Base-by-base conservation (phyloP, 2,113 vertebrate species). In the Neogale vison region DNA sequence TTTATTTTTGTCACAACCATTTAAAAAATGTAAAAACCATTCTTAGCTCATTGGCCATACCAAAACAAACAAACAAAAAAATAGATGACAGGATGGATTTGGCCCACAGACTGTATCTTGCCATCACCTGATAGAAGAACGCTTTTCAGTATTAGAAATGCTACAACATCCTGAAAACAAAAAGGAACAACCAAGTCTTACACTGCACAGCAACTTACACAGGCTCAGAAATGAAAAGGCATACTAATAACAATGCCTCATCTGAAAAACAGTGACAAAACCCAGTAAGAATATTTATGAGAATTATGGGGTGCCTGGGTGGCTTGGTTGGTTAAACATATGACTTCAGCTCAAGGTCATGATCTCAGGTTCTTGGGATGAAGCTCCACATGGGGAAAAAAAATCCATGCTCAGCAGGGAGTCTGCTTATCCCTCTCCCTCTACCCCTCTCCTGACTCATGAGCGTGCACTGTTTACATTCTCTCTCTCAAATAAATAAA, bases 241-340 rank as follows among this genome's bases (percentile, higher is more conserved):
- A 74, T 50, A 76, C 39, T 47, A 82, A 24, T 42, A 55, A 84
- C 34, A 57, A 71, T 50, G 82, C 77, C 61, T 74, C 31, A 76
- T 96, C 39, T 71, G 12, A 47, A 76, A 97, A 97, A 96, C 0
- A 80, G 36, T 84, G 45, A 90, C 55, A 69, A 83, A 59, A 96
- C 87, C 63, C 12, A 29, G 29, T 31, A 29, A 77, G 42, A 96
- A 86, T 52, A 26, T 80, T 90, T 81, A 84, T 24, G 69, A 57
- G 31, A 93, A 94, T 95, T 71, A 77, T 34, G 67, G 65, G 34
- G 17, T 8, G 1, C 65, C 65, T 69, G 34, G 34, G 34, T 69
- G 34, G 34, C 67, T 69, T 34, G n/a, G 34, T n/a, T 69, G 67
- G 67, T 36, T 69, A 36, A 69, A 9, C 67, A 14, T 20, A n/a